A percentile compares a stretch with the other conserved stretches of the same genome.
These are phyloP conservation scores for Gambusia affinis DNA, from an alignment of 2,113 vertebrate genomes.

Conservation along the genomic window DNA sequence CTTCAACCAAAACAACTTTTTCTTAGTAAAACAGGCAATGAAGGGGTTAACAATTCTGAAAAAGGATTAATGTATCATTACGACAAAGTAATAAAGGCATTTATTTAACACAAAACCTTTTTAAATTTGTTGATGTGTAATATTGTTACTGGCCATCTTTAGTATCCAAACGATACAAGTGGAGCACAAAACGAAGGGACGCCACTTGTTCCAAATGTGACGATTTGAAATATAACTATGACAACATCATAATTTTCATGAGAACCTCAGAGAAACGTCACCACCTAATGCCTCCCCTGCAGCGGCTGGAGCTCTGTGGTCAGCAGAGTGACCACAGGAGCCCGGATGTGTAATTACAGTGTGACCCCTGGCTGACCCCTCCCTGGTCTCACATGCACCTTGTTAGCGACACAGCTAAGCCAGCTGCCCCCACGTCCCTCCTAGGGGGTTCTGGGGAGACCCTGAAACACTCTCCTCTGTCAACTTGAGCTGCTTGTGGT, in stretches of 20 bases:
- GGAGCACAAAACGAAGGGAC: neutral
- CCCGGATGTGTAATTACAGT: constrained; percentile 76
- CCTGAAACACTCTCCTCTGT: constrained; percentile 48
- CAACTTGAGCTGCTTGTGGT: constrained; percentile 48
- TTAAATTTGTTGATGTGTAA: constrained; percentile 14
- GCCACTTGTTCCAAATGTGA: neutral
- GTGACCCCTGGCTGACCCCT: constrained; percentile 63
- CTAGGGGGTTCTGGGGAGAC: constrained; percentile 51
- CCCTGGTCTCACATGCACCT: constrained; percentile 50
- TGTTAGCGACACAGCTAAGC: constrained; percentile 63
- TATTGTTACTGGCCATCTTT: neutral
- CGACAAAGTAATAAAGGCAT: neutral
- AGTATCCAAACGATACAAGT: neutral
- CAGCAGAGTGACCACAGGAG: constrained; percentile 64
- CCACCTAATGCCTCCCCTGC: constrained; percentile 35
- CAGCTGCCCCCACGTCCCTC: constrained; percentile 41
- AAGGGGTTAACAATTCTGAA: neutral
- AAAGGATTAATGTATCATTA: neutral
- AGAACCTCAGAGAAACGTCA: neutral
- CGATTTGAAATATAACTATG: neutral
- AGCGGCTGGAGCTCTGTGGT: constrained; percentile 21
- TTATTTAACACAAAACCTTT: neutral
- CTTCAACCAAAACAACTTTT: too few species aligned
- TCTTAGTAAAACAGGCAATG: too few species aligned
- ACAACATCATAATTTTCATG: neutral